Percentiles rank a stretch among this genome's conserved stretches.
These are phyloP conservation scores for Ichneumon xanthorius DNA, from an alignment of 2,888 invertebrate genomes.

Conservation along the genomic window DNA sequence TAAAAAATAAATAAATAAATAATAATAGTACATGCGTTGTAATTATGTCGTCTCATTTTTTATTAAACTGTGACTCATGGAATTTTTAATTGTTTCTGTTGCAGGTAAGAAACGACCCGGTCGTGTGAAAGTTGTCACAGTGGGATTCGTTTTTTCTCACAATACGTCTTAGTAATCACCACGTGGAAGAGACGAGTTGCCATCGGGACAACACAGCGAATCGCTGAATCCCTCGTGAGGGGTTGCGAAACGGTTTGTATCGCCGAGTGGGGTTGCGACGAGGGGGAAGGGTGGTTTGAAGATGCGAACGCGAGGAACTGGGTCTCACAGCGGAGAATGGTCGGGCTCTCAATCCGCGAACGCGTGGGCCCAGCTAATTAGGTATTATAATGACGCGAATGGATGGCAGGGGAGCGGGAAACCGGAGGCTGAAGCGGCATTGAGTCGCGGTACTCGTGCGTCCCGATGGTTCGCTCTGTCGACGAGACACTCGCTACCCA, in stretches of 20 bases:
- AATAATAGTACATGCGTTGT: background rate
- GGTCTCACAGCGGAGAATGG: constrained; percentile 39
- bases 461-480: constrained; percentile 41
- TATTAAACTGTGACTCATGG: constrained; percentile 12
- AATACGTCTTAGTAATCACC: background rate
- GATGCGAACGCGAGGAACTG: constrained; percentile 27
- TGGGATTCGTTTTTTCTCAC: background rate
- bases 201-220: constrained; percentile 26
- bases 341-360: constrained; percentile 29
- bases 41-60: background rate
- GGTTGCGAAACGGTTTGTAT: background rate
- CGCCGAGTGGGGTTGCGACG: background rate
- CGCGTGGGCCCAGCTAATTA: constrained; percentile 74
- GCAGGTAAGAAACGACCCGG: constrained; percentile 30
- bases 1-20: too few relatives aligned
- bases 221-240: constrained; percentile 9
- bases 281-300: background rate
- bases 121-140: too few relatives aligned
- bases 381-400: constrained; percentile 78
- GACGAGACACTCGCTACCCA: background rate
- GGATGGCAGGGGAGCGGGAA: background rate
- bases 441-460: constrained; percentile 40
- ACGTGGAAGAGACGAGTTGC: background rate
- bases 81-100: constrained; percentile 28
- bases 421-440: constrained; percentile 56